Percentiles rank a stretch among this genome's conserved stretches.
Evolutionary conservation across 2,888 invertebrate species (phyloP).

Genomic region (Scaptomyza parva): DNA sequence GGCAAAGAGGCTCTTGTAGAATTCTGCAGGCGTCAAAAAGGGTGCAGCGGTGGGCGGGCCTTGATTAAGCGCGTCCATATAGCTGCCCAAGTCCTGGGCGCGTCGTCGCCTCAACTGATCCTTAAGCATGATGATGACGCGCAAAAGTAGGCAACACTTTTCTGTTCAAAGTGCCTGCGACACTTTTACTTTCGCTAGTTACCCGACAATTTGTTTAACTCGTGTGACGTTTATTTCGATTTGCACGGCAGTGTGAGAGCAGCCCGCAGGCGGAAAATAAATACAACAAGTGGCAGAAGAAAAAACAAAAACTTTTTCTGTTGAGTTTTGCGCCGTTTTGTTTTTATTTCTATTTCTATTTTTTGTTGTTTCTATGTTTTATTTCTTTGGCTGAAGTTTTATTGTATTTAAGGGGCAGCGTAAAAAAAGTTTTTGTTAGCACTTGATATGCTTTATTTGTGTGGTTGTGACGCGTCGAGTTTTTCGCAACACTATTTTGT

Average conservation of each 20-base stretch:
- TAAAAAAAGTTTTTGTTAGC: slow-evolving; percentile 49
- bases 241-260: slow-evolving; percentile 29
- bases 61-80: slow-evolving; percentile 49
- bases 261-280: slow-evolving; percentile 26
- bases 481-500: slow-evolving; percentile 39
- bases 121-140: slow-evolving; percentile 56
- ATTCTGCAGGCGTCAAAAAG: slow-evolving; percentile 90
- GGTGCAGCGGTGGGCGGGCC: slow-evolving; percentile 40
- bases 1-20: slow-evolving; percentile 92
- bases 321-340: slow-evolving; percentile 32
- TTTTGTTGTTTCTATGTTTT: slow-evolving; percentile 37
- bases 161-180: slow-evolving; percentile 14
- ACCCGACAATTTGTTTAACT: slow-evolving; percentile 59
- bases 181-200: slow-evolving; percentile 66
- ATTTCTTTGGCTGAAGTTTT: slow-evolving; percentile 65
- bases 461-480: slow-evolving; percentile 21
- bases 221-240: slow-evolving; percentile 55
- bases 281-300: slow-evolving; percentile 24
- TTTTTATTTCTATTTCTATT: slow-evolving; percentile 61
- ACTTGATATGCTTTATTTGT: slow-evolving; percentile 50
- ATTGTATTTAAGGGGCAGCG: slow-evolving; percentile 57
- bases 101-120: slow-evolving; percentile 66
- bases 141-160: slow-evolving; percentile 63
- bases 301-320: slow-evolving; percentile 40
- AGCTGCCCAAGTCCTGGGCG: slow-evolving; percentile 44